Conservation (phyloP, 2,113 vertebrate species). For the Redunca redunca region DNA sequence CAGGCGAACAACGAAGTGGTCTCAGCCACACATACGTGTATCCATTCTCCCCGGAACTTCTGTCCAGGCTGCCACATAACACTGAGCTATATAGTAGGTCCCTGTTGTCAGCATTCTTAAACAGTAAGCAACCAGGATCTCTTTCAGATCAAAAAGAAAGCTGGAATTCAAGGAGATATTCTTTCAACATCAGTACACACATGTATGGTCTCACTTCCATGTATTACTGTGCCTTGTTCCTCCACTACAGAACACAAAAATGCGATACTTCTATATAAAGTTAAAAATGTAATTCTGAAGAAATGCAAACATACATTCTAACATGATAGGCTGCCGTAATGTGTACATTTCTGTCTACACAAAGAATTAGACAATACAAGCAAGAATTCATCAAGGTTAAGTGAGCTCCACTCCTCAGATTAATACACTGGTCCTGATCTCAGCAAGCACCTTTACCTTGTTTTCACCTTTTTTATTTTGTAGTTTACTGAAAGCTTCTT, state of each 20-base stretch:
- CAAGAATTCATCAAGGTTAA: constrained; percentile 80
- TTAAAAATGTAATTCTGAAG: constrained; percentile 81
- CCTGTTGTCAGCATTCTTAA: neutral
- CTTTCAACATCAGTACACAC: constrained; percentile 45
- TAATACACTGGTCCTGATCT: constrained; percentile 84
- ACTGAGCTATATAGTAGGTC: neutral
- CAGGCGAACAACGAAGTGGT: neutral
- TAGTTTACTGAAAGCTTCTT: constrained; percentile 83
- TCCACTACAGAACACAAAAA: constrained; percentile 77
- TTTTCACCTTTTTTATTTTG: constrained; percentile 75
- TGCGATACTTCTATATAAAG: constrained; percentile 76
- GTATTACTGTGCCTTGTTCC: constrained; percentile 69
- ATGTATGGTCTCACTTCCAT: constrained; percentile 81
- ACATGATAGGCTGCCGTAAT: constrained; percentile 78
- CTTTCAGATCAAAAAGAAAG: constrained; percentile 29
- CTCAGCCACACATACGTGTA: neutral
- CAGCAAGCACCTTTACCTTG: constrained; percentile 81
- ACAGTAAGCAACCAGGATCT: constrained; percentile 63
- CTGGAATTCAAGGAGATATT: constrained; percentile 38
- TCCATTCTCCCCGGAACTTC: neutral
- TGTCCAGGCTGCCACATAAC: neutral
- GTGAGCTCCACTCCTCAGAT: constrained; percentile 85
- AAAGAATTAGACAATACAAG: constrained; percentile 80
- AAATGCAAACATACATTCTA: constrained; percentile 77
- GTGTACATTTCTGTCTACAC: constrained; percentile 82